Percentiles rank a stretch among this genome's conserved stretches.
phyloP scores from a whole-genome alignment of 2,113 vertebrate genomes.

The Lathamus discolor region DNA sequence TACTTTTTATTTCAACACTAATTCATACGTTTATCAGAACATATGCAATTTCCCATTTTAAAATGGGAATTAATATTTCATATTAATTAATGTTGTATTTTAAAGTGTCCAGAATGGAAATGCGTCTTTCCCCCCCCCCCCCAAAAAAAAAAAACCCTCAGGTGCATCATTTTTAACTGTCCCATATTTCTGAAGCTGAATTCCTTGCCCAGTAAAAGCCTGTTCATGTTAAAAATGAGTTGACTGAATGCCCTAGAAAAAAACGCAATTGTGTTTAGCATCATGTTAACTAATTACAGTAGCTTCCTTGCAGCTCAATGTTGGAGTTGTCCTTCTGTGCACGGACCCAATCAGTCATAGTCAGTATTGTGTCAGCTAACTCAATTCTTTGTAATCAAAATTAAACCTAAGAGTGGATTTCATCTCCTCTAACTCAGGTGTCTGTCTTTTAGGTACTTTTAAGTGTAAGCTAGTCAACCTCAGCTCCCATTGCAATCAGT shows the following conservation, averaged over 20 bases:
- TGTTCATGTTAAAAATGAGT: not conserved
- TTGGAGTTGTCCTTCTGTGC: constrained; percentile 27
- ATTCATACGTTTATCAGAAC: not conserved
- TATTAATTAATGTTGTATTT: not conserved
- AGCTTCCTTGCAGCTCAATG: not conserved
- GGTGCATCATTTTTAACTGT: not conserved
- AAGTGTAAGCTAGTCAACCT: constrained; percentile 23
- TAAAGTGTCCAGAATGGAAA: not conserved
- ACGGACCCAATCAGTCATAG: constrained; percentile 41
- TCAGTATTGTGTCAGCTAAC: constrained; percentile 41
- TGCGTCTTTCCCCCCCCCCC: not conserved
- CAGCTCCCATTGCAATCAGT: constrained; percentile 26
- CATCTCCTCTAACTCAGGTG: not conserved
- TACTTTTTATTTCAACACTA: not conserved
- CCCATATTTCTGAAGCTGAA: not conserved
- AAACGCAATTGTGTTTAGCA: not conserved
- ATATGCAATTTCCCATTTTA: not conserved
- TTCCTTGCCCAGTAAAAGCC: not conserved
- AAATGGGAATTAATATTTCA: not conserved
- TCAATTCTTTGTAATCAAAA: constrained; percentile 59
- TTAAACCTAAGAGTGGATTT: constrained; percentile 36
- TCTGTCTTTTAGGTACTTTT: constrained; percentile 4
- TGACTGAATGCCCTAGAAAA: not conserved
- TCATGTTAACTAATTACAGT: not conserved
- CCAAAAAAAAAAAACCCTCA: not conserved